Evolutionary conservation across 2,888 invertebrate species (phyloP), one percentile per base, ranked within the genome.

Genomic region (Lasioglossum figueresi): DNA sequence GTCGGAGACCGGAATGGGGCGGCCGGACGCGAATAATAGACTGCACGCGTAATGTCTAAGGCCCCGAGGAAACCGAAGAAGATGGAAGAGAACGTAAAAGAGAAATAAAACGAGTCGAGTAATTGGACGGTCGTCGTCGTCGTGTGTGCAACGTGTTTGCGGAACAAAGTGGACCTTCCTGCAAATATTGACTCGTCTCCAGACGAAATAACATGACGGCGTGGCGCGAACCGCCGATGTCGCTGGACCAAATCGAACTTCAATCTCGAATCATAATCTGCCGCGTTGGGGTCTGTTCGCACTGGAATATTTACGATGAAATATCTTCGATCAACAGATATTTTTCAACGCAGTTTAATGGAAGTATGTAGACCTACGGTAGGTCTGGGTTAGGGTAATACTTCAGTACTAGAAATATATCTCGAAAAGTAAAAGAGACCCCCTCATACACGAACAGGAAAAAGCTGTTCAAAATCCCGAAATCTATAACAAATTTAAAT

Each of bases 1-100:
- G 70, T 5, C n/a, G 5, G n/a, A 82, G 85, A 85, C 77, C 82
- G 82, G 86, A 83, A 85, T 82, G 80, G 82, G 80, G 82, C 76
- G 82, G 84, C 72, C 76, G 75, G 77, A 74, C 63, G 76, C 76
- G 83, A 86, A 83, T 86, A 81, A 83, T 80, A 84, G 66, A 34
- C 82, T 76, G 79, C 72, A 48, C 78, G 78, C 80, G 85, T 80
- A 87, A 83, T 83, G 79, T 77, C 71, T 68, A 56, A 76, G 63
- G 31, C 68, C 10, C 63, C 31, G 70, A 56, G 79, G 59, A 83
- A 82, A 78, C 40, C 27, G 52, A 76, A 68, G 73, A 59, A 80
- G 83, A 70, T 34, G 48, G 73, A 74, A 66, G 43, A 63, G 31
- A 63, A 31, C n/a, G n/a, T 12, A n/a, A 10, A 56, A 10, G 5